Evolutionary conservation across 2,888 invertebrate genomes (phyloP), one percentile per base, ranked within the genome.

Genomic region (Cyrtodaria siliqua): DNA sequence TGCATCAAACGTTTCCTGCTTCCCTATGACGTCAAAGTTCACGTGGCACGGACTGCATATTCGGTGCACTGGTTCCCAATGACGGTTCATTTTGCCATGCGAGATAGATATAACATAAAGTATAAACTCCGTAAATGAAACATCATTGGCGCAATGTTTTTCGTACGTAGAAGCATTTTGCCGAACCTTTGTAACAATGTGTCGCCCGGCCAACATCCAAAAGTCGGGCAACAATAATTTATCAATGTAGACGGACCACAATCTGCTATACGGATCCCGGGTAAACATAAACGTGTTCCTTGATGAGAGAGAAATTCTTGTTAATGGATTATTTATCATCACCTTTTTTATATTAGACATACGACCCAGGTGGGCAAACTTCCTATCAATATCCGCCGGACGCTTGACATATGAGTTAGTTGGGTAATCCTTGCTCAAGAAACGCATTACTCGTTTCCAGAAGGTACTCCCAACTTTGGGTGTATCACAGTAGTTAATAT

Each of bases 241-340:
- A 57, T 86, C 86, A 26, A 84, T 71, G 57, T 75, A 86, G 2
- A 80, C 83, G 8, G 83, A 72, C 82, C 83, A 84, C 20, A 86
- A 52, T 9, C 84, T 74, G 1, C 61, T 14, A 49, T 80, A 84
- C 1, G 86, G 86, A 23, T 84, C 70, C 3, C 84, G 55, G 9
- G 77, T 50, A 60, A 82, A 79, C 78, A 86, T 82, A 55, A 84
- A 86, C 20, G 73, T 47, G 0, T 59, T 68, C 0, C 56, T 60
- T 18, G 26, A 50, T 8, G 75, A 64, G 47, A 79, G 52, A 18
- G 50, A 38, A 27, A 26, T 53, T 4, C 57, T 59, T 24, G 38
- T 47, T 0, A 33, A 27, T 0, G 61, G 62, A 38, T 63, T 50
- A 16, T 52, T 12, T n/a, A 74, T 42, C 8, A 6, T 14, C 2